Percentiles rank a stretch among this genome's conserved stretches.
phyloP scores from a whole-genome alignment of 2,113 vertebrate genomes.

The Syrmaticus mikado region DNA sequence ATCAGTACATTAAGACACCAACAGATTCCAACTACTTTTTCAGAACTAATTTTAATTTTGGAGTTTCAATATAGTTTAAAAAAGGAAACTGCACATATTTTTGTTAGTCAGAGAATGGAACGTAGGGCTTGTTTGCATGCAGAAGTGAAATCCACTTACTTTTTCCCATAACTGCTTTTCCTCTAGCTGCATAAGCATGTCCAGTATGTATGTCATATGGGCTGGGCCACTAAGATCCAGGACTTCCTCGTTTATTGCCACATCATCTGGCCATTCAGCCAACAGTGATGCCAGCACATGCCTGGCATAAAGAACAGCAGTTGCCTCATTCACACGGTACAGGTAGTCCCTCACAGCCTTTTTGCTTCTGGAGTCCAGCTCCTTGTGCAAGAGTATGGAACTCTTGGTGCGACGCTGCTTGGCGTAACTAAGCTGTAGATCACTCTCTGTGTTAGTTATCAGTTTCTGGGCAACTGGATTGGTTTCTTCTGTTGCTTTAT shows the following conservation, averaged over 20 bases:
- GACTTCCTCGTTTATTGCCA: conserved; percentile 88
- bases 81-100: neutral
- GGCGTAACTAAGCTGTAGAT: conserved; percentile 94
- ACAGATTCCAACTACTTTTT: neutral
- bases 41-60: neutral
- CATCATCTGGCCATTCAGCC: conserved; percentile 88
- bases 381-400: conserved; percentile 92
- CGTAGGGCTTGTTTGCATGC: neutral
- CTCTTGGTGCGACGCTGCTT: conserved; percentile 95
- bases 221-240: conserved; percentile 93
- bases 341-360: conserved; percentile 90
- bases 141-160: conserved; percentile 75
- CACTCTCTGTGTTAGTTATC: conserved; percentile 93
- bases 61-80: neutral
- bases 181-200: conserved; percentile 98
- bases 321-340: conserved; percentile 94
- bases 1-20: neutral
- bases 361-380: conserved; percentile 92
- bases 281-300: conserved; percentile 91
- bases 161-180: conserved; percentile 94
- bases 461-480: conserved; percentile 93
- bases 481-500: conserved; percentile 90
- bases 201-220: conserved; percentile 97
- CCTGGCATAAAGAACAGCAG: conserved; percentile 92
- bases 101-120: neutral